Evolutionary conservation across 2,888 invertebrate species (phyloP).

Genomic region (Orthosia cruda): DNA sequence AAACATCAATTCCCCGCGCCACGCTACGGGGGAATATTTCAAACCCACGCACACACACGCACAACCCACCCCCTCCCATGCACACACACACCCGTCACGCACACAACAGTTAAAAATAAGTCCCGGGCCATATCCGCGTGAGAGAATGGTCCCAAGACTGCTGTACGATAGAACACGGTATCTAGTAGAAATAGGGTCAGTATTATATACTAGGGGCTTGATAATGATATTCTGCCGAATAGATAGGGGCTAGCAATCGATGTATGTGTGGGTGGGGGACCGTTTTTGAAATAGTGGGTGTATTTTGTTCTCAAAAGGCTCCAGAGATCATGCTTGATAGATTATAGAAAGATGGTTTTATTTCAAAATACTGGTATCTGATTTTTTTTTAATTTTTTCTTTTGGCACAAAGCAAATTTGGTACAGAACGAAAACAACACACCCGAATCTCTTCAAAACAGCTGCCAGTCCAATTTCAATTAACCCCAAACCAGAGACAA

Average conservation of each 20-base stretch:
- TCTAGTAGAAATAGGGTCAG: constrained; percentile 67
- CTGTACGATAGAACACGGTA: constrained; percentile 72
- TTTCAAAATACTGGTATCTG: background rate
- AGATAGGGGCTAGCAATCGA: constrained; percentile 42
- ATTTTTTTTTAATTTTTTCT: constrained; percentile 1
- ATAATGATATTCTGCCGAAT: constrained; percentile 55
- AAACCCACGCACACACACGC: constrained; percentile 87
- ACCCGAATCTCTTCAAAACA: constrained; percentile 33
- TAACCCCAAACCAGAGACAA: constrained; percentile 30
- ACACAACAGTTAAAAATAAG: constrained; percentile 90
- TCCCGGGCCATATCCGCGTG: constrained; percentile 88
- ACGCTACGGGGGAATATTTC: constrained; percentile 89
- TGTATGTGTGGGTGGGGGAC: constrained; percentile 15
- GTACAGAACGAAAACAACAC: constrained; percentile 8
- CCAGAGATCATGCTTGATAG: background rate
- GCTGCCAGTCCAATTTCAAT: constrained; percentile 33
- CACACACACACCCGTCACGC: constrained; percentile 81
- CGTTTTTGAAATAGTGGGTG: constrained; percentile 4
- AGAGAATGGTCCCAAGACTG: constrained; percentile 84
- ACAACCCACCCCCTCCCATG: constrained; percentile 62
- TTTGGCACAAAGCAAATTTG: background rate
- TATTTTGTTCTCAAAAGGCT: background rate
- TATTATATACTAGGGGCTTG: constrained; percentile 65
- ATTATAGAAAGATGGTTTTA: background rate
- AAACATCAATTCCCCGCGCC: constrained; percentile 90